These are phyloP conservation scores for Ceyx melanurus DNA, from an alignment of 2,113 vertebrate genomes.

Conservation along the genomic window DNA sequence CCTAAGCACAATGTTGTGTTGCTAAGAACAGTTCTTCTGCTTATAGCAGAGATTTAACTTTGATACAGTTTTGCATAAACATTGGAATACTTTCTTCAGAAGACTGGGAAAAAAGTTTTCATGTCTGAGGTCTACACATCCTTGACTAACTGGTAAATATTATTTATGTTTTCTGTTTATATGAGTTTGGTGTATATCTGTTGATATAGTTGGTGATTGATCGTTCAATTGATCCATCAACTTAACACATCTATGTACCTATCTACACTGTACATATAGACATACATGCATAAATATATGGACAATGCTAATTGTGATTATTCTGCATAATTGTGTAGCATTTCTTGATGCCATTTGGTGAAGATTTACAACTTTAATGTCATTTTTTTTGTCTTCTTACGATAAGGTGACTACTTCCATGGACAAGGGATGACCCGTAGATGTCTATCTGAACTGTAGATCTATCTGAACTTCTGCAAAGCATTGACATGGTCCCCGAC, in stretches of 20 bases:
- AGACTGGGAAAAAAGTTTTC: neutral
- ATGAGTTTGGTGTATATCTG: accelerated
- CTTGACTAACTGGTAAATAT: neutral
- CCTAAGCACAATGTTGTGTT: neutral
- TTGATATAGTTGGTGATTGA: neutral
- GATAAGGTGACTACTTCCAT: no score
- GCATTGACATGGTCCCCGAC: no score
- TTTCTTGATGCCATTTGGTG: neutral
- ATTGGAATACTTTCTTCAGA: neutral
- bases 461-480: no score
- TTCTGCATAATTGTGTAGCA: neutral
- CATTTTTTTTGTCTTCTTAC: neutral
- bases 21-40: accelerated
- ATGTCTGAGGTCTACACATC: neutral
- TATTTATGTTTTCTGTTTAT: neutral
- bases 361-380: neutral
- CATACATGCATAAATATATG: neutral
- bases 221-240: no score
- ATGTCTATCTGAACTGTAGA: no score
- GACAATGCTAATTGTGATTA: neutral
- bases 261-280: neutral
- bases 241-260: neutral
- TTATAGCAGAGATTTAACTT: neutral
- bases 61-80: neutral
- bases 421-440: no score